Evolutionary conservation across 2,797 vertebrate genomes (phyloP), one percentile per base, ranked within the genome.

Genomic region (Nannoperca australis): DNA sequence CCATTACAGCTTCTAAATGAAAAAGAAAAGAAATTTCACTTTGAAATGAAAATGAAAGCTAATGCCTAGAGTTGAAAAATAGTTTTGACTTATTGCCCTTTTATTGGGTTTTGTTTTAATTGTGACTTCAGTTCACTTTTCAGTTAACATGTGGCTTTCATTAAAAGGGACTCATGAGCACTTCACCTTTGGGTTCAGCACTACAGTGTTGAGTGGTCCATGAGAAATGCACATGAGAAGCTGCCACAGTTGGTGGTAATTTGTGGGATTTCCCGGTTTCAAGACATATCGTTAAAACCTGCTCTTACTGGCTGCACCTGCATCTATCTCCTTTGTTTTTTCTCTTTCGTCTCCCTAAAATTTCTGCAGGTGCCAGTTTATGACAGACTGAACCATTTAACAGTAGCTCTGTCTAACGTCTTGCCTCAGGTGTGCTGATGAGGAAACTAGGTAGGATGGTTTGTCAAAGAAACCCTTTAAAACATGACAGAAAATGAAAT

Each of bases 311-410:
- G 32, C 55, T 71, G 75, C 90, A 81, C 80, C 82, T 42, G 78
- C 74, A 15, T 11, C 42, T 32, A 2, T 27, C 50, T 55, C 55
- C 44, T 49, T 61, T 45, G 38, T 51, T 56, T 24, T 51, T 47
- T 58, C 40, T 30, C 45, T 61, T n/a, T 71, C 17, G 6, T 36
- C 22, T 50, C 24, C 38, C 32, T 65, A 18, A 66, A 18, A 3
- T 64, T 38, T 69, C 49, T 76, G 83, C 86, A 85, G 83, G 83
- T 87, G 83, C 68, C n/a, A 54, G 7, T 88, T 88, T 87, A 89
- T 49, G 53, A 78, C 50, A 49, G 38, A 45, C 55, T 72, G 17
- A 73, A 70, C 27, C 8, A 9, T 87, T 84, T 85, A 72, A 80
- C 68, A 44, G 54, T 36, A 30, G 30, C 42, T 49, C 67, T 22